Evolutionary conservation across 1,140 invertebrate genomes (phyloP).

Genomic region (Drosophila santomea): DNA sequence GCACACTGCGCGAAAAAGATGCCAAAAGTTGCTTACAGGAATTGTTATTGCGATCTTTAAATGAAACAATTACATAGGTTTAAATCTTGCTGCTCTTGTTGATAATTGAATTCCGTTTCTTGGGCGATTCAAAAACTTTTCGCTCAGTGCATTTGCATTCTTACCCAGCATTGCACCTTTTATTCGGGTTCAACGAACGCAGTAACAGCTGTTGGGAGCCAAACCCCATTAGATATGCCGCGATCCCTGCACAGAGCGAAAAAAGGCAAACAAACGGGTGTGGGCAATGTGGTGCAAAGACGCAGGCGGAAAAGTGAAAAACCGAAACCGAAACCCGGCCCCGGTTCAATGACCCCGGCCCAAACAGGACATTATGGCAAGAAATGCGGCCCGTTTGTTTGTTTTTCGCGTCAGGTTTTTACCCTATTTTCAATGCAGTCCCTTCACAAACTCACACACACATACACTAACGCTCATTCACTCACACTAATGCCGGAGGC

Average conservation of each 20-base stretch:
- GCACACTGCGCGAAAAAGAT: conserved; percentile 7
- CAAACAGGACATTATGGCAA: conserved; percentile 50
- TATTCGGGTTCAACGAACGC: conserved; percentile 43
- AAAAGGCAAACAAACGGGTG: conserved; percentile 13
- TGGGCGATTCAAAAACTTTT: neutral
- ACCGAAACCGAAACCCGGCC: conserved; percentile 12
- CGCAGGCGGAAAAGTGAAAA: conserved; percentile 41
- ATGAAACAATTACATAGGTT: too few relatives aligned
- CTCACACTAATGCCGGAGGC: conserved; percentile 23
- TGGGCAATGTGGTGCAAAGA: conserved; percentile 22
- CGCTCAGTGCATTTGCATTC: neutral
- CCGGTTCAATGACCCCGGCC: conserved; percentile 64
- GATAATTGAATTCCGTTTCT: too few relatives aligned
- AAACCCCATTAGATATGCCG: conserved; percentile 22
- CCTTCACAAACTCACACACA: conserved; percentile 44
- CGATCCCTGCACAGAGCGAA: conserved; percentile 19
- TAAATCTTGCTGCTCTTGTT: too few relatives aligned
- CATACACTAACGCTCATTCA: conserved; percentile 10
- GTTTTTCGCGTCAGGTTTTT: conserved; percentile 81
- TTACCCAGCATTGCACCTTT: conserved; percentile 8
- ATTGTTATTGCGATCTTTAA: neutral
- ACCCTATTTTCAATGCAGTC: conserved; percentile 74
- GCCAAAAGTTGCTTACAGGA: too few relatives aligned
- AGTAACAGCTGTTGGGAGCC: conserved; percentile 42
- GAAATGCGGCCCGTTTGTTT: conserved; percentile 65